A percentile compares a stretch with the other conserved stretches of the same genome.
phyloP scores from a whole-genome alignment of 23 tunicate genomes.

The Corella eumyota region DNA sequence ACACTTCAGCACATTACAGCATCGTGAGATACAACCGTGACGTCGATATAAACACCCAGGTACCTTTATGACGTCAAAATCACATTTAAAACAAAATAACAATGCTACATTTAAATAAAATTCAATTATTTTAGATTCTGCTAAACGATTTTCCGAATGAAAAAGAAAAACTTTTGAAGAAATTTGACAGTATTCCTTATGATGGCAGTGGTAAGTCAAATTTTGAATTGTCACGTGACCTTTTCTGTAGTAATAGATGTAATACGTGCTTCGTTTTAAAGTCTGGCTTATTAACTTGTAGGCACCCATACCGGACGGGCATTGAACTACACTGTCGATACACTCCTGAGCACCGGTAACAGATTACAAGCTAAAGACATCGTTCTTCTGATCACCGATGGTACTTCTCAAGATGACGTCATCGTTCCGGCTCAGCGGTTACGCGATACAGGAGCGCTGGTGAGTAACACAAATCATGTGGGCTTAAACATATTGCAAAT shows the following conservation, averaged over 20 bases:
- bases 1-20: constrained; percentile 34
- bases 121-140: constrained; percentile 22
- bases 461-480: neutral
- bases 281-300: too few relatives aligned
- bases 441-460: constrained; percentile 17
- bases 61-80: too few relatives aligned
- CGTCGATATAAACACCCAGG: constrained; percentile 45
- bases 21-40: constrained; percentile 45
- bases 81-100: too few relatives aligned
- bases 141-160: constrained; percentile 42
- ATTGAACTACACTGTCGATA: constrained; percentile 22
- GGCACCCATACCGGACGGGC: constrained; percentile 39
- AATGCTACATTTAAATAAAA: too few relatives aligned
- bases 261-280: too few relatives aligned
- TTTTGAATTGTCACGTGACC: too few relatives aligned
- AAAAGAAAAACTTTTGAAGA: constrained; percentile 16
- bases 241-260: too few relatives aligned
- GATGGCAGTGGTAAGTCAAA: constrained; percentile 40
- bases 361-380: constrained; percentile 17
- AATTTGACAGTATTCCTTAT: constrained; percentile 34
- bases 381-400: constrained; percentile 32
- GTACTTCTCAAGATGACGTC: constrained; percentile 21
- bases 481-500: neutral
- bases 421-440: constrained; percentile 15
- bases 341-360: constrained; percentile 22